Conservation (phyloP, 2,888 invertebrate genomes). For the Sepioteuthis lessoniana region DNA sequence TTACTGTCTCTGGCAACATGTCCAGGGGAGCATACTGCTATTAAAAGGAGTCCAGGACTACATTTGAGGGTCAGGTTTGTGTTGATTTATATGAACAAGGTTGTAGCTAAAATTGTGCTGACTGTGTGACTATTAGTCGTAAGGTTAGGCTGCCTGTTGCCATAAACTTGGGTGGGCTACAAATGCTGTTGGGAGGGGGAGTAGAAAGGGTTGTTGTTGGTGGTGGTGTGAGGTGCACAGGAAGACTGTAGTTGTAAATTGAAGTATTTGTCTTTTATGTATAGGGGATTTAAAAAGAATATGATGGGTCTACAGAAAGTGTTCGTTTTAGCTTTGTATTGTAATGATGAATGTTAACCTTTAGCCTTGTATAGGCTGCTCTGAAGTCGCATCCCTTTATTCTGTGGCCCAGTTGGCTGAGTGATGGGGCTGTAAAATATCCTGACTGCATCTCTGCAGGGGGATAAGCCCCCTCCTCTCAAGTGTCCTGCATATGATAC, state of each 20-base stretch:
- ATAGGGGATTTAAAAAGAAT: not conserved
- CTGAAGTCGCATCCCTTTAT: too few relatives aligned
- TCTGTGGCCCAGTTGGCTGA: too few relatives aligned
- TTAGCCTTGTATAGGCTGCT: too few relatives aligned
- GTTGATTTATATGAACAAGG: not conserved
- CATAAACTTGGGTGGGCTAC: conserved; percentile 48
- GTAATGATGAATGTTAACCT: too few relatives aligned
- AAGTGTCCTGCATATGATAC: too few relatives aligned
- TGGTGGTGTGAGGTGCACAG: not conserved
- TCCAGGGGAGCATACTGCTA: not conserved
- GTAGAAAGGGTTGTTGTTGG: too few relatives aligned
- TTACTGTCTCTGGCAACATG: not conserved
- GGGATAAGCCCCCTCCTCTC: too few relatives aligned
- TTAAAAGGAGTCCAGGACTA: not conserved
- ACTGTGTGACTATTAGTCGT: not conserved
- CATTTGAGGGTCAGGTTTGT: not conserved
- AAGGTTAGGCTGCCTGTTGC: not conserved
- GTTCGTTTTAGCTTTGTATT: not conserved
- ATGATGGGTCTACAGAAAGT: not conserved
- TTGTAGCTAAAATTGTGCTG: not conserved
- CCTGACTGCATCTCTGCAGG: too few relatives aligned
- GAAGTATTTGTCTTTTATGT: not conserved
- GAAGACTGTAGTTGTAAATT: not conserved
- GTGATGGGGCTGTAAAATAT: too few relatives aligned
- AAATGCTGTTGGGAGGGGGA: not conserved